Evolutionary conservation across 2,888 invertebrate genomes (phyloP), one percentile per base, ranked within the genome.

Genomic region (Phalera bucephala): DNA sequence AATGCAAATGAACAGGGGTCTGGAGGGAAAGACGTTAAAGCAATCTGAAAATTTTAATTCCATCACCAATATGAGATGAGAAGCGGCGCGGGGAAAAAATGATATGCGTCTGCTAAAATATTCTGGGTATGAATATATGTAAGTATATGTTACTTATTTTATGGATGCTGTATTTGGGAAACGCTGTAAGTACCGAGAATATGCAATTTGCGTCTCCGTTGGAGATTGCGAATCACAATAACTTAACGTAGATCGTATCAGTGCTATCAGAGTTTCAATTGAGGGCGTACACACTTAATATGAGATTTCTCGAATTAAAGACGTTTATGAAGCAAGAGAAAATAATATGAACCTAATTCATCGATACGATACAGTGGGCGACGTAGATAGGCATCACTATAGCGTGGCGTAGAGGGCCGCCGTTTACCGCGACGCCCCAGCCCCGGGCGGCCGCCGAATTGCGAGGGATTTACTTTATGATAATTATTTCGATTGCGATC

Each of bases 401-500:
- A 50, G 58, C 53, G 58, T 48, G 54, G 63, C 63, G 71, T 62
- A 59, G 48, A 52, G 76, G 74, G 73, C 72, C 76, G 72, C 74
- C 77, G 74, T 81, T 77, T 75, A 76, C 79, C 74, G 69, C 72
- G 73, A 62, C 64, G 70, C 71, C 62, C 70, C 64, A 70, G 67
- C 64, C 64, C 70, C 70, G 70, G 76, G 80, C 72, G 73, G 76
- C 68, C 70, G 72, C 75, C 76, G 81, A 84, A 82, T 81, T 81
- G 83, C 74, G 84, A 82, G 82, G 85, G 84, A 82, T 85, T 83
- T 85, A 82, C 83, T 86, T 86, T 85, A 85, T 86, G 84, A 84
- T 86, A 84, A 86, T 86, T 86, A 86, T 85, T 86, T 82, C 82
- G 83, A 85, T 85, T 84, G 85, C 80, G 80, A 80, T 80, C 81